These are phyloP conservation scores for Neopipo cinnamomea DNA, from an alignment of 2,113 vertebrate species.

Conservation along the genomic window DNA sequence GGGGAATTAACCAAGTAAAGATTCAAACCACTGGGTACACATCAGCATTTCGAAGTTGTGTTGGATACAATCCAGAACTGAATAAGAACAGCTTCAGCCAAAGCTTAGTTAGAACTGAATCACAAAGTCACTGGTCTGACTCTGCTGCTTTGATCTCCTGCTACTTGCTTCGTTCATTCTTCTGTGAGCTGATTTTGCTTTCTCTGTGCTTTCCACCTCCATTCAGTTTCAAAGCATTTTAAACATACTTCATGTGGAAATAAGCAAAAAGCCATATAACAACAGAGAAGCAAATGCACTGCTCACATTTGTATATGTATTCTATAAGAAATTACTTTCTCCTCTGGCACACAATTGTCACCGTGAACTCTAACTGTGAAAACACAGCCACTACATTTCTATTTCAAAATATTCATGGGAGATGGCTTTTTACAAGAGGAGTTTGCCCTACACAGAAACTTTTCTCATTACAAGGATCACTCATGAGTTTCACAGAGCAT, in stretches of 20 bases:
- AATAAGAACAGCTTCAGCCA: background rate
- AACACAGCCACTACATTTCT: background rate
- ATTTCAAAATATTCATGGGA: background rate
- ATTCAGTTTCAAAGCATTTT: background rate
- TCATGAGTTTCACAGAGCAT: background rate
- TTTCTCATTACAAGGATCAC: constrained; percentile 31
- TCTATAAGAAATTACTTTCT: background rate
- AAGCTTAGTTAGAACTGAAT: background rate
- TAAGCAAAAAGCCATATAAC: background rate
- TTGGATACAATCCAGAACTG: background rate
- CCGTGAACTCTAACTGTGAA: background rate
- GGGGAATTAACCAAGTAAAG: background rate
- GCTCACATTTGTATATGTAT: background rate
- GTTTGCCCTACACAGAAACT: background rate
- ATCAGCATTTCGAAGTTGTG: background rate
- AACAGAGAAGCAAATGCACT: background rate
- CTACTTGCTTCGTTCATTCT: background rate
- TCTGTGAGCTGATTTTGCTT: background rate
- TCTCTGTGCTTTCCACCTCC: background rate
- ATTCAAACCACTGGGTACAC: background rate
- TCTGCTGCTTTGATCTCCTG: background rate
- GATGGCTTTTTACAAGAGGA: background rate
- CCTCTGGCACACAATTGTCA: background rate
- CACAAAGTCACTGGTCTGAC: background rate
- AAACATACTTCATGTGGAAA: background rate